Evolutionary conservation across 2,888 invertebrate genomes (phyloP).

Genomic region (Aleiodes leptofemur): DNA sequence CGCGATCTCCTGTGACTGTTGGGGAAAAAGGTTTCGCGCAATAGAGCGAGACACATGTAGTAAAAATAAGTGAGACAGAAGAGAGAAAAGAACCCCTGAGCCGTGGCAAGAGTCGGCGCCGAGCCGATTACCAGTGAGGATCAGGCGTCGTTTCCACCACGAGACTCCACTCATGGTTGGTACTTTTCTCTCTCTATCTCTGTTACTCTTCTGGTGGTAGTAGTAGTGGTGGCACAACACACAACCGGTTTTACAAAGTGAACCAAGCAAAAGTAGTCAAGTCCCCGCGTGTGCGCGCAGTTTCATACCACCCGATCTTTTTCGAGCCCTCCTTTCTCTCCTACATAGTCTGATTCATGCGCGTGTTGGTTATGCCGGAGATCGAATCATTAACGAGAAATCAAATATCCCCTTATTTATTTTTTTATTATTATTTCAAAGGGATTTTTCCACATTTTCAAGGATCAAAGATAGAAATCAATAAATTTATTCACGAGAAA

Average conservation of each 20-base stretch:
- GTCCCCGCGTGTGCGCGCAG: slow-evolving; percentile 16
- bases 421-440: not conserved
- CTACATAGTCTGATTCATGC: slow-evolving; percentile 50
- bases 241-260: slow-evolving; percentile 25
- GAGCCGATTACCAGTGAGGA: slow-evolving; percentile 36
- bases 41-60: not conserved
- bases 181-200: not conserved
- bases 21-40: not conserved
- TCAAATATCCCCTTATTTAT: slow-evolving; percentile 55
- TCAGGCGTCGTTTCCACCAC: slow-evolving; percentile 32
- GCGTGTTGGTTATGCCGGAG: slow-evolving; percentile 52
- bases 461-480: slow-evolving; percentile 47
- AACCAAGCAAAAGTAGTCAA: slow-evolving; percentile 35
- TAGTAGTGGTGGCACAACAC: not conserved
- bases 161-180: slow-evolving; percentile 13
- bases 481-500: slow-evolving; percentile 34
- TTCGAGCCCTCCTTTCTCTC: slow-evolving; percentile 44
- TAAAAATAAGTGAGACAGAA: not conserved
- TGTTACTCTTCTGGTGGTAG: not conserved
- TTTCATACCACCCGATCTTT: slow-evolving; percentile 28
- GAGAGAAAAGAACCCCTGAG: slow-evolving; percentile 10
- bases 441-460: slow-evolving; percentile 7
- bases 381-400: slow-evolving; percentile 64
- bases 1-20: slow-evolving; percentile 35
- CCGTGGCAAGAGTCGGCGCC: slow-evolving; percentile 37